phyloP scores from a whole-genome alignment of 2,113 vertebrate genomes.

The Arvicanthis niloticus region DNA sequence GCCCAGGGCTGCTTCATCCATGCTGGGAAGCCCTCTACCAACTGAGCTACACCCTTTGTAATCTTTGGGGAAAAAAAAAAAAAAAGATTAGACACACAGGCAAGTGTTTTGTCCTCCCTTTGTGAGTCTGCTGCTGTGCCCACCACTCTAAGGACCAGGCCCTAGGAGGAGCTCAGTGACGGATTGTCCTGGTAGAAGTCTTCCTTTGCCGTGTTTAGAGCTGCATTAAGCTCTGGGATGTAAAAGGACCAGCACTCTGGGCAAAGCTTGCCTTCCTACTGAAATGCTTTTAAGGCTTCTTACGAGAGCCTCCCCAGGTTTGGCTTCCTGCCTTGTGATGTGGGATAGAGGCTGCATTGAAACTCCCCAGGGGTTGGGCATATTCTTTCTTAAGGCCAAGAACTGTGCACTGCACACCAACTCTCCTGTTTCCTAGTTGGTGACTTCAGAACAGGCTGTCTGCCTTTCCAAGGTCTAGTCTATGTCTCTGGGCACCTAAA shows the following conservation, averaged over 20 bases:
- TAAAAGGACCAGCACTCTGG: background rate
- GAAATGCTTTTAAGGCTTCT: background rate
- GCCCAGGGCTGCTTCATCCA: background rate
- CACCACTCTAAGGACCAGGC: no score
- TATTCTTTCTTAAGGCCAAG: background rate
- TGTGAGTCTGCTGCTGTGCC: background rate
- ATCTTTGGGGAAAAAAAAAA: background rate
- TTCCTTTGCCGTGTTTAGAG: rapidly evolving
- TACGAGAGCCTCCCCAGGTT: background rate
- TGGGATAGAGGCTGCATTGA: background rate
- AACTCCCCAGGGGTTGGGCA: rapidly evolving
- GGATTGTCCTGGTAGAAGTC: background rate
- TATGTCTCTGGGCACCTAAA: background rate
- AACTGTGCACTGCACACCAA: rapidly evolving
- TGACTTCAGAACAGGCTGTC: background rate
- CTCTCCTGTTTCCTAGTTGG: background rate
- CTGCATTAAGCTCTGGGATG: no score
- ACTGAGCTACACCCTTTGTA: background rate
- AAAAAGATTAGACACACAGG: background rate
- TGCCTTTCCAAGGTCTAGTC: background rate
- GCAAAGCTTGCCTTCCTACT: background rate
- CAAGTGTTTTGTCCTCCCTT: background rate
- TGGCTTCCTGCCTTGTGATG: background rate
- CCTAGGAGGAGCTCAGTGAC: background rate
- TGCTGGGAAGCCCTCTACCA: background rate